Evolutionary conservation across 2,888 invertebrate genomes (phyloP), one percentile per base, ranked within the genome.

Genomic region (Tineola bisselliella): DNA sequence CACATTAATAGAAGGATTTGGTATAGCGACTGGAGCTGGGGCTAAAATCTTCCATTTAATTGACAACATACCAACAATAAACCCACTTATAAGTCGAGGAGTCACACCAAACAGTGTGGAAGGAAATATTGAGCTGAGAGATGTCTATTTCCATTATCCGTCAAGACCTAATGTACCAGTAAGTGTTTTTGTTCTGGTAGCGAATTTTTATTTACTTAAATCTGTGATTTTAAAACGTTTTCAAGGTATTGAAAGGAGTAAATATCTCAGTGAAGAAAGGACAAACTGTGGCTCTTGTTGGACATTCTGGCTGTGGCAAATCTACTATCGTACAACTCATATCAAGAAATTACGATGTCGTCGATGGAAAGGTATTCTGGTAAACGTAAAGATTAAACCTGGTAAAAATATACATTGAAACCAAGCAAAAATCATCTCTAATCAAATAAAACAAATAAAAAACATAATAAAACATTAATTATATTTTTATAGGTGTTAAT

Each of bases 121-220:
- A n/a, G 94, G 93, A 0, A 89, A 90, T 62, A 91, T 96, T 63
- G 89, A 89, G 64, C 90, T 97, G 65, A 89, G 88, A 64, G 84
- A 93, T 69, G 91, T 96, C 0, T 82, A 89, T 38, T 97, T 96
- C 75, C 87, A 90, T 61, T 97, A 96, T 79, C 96, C 96, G 0
- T 92, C 94, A 0, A 88, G 96, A 65, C 87, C 90, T 10, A 91
- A 93, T 68, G 91, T 93, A 30, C 88, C 91, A 69, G 92, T 94
- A 75, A 84, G 87, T 76, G n/a, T 38, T 38, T 38, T 25, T 25
- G 25, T 4, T 2, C 6, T 56, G 17, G 43, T 33, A 8, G 15
- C 18, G 6, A 61, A 52, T 56, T 60, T 60, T 17, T n/a, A n/a
- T n/a, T n/a, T n/a, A n/a, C n/a, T n/a, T n/a, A 5, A 44, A 5